Evolutionary conservation across 2,113 vertebrate genomes (phyloP).

Genomic region (Charina bottae): DNA sequence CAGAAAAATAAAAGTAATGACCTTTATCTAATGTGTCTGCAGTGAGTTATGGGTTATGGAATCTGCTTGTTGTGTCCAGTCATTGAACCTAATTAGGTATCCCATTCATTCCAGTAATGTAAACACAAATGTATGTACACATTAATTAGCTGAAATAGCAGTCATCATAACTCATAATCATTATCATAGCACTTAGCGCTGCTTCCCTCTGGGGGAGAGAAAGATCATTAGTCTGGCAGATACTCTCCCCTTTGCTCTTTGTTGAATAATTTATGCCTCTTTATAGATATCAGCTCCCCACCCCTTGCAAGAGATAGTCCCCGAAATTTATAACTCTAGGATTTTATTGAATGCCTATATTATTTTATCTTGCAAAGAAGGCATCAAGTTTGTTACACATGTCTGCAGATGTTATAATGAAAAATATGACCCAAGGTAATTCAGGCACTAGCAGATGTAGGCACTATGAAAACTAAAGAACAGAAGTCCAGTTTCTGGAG

Average conservation of each 20-base stretch:
- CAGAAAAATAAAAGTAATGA: too few relatives aligned
- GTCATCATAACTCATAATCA: neutral
- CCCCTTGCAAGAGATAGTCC: too few relatives aligned
- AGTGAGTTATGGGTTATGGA: too few relatives aligned
- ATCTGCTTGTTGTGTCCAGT: too few relatives aligned
- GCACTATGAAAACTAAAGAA: neutral
- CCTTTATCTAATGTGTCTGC: too few relatives aligned
- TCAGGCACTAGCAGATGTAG: neutral
- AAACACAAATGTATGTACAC: neutral
- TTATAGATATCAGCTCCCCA: too few relatives aligned
- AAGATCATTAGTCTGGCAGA: neutral
- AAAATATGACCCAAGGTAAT: neutral
- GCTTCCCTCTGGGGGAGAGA: neutral
- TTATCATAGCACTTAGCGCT: neutral
- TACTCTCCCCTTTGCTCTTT: neutral
- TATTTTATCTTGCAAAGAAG: neutral
- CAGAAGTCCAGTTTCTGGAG: neutral
- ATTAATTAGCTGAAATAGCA: neutral
- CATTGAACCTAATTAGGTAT: neutral
- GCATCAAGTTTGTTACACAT: neutral
- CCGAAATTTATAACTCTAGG: too few relatives aligned
- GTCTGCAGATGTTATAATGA: neutral
- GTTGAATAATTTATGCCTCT: neutral
- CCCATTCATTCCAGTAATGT: neutral
- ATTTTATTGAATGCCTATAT: too few relatives aligned